phyloP scores from a whole-genome alignment of 2,113 vertebrate genomes.

The Ifrita kowaldi region DNA sequence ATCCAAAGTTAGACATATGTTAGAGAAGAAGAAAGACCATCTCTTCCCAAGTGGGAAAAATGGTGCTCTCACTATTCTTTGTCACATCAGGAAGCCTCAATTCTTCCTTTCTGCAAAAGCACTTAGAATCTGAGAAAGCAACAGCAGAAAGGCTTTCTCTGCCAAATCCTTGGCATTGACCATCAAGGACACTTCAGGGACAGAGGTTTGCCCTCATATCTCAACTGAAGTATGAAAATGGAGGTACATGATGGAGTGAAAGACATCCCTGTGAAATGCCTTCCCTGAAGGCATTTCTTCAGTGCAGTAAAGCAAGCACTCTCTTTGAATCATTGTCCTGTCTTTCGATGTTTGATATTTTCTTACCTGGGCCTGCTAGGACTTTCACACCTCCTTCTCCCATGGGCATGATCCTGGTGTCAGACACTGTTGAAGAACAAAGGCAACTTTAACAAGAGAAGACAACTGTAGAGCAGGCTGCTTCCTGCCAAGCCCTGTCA shows the following conservation, averaged over 20 bases:
- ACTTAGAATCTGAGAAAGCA: not conserved
- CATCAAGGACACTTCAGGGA: not conserved
- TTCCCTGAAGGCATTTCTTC: not conserved
- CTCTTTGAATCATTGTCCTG: not conserved
- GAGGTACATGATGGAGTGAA: not conserved
- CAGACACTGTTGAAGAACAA: slow-evolving; percentile 67
- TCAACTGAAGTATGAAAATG: not conserved
- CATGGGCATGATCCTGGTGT: slow-evolving; percentile 67
- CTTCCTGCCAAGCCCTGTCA: not conserved
- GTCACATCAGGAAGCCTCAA: not conserved
- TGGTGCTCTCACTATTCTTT: not conserved
- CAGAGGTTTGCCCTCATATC: not conserved
- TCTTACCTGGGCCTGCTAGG: slow-evolving; percentile 70
- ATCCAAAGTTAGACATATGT: not conserved
- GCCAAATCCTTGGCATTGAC: not conserved
- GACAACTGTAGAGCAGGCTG: not conserved
- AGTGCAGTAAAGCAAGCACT: not conserved
- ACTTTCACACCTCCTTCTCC: slow-evolving; percentile 72
- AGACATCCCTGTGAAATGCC: not conserved
- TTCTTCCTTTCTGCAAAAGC: not conserved
- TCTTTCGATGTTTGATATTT: not conserved
- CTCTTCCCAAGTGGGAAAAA: not conserved
- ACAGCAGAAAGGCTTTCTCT: not conserved
- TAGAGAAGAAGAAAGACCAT: not conserved
- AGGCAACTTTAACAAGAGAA: not conserved